Evolutionary conservation across 1,140 invertebrate genomes (phyloP), one percentile per base, ranked within the genome.

Genomic region (Adelges cooleyi): DNA sequence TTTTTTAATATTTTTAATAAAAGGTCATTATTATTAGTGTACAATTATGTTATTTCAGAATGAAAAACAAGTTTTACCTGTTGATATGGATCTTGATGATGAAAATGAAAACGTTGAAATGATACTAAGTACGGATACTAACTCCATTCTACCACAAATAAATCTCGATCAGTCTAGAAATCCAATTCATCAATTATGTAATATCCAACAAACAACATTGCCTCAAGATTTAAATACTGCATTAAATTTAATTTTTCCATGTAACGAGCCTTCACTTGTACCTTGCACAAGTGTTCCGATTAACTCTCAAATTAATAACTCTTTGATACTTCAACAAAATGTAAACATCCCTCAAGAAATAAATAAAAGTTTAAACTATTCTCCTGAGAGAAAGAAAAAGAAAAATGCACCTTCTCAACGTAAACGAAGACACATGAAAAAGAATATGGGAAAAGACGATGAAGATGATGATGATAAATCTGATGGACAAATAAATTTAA

Each of bases 191-290:
- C 42, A 62, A 18, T 46, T 46, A 17, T 62, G 29, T 48, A 62
- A 33, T 48, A 23, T 46, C 29, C 27, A 23, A 44, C 23, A 40
- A 46, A 62, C 76, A 36, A 20, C 22, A 5, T 68, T 83, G 9
- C 82, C 82, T 1, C 78, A 82, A 66, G 85, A 86, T 74, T 75
- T 86, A 49, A 84, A 85, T 69, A 84, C 84, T 48, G 84, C 84
- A 0, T 73, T 86, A 3, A 81, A 86, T 69, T 85, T 86, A 8
- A 85, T 86, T 65, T 86, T 86, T 67, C 84, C 84, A 20, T 48
- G 56, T 20, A 48, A 22, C 27, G 42, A 62, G 33, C 0, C 40
- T 18, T 18, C 56, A 0, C 74, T 74, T n/a, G 72, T 40, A 17
- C 20, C 23, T 29, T 25, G 20, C 13, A 42, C 46, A 29, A 62